Evolutionary conservation across 2,888 invertebrate species (phyloP).

Genomic region (Trichacis sp.): DNA sequence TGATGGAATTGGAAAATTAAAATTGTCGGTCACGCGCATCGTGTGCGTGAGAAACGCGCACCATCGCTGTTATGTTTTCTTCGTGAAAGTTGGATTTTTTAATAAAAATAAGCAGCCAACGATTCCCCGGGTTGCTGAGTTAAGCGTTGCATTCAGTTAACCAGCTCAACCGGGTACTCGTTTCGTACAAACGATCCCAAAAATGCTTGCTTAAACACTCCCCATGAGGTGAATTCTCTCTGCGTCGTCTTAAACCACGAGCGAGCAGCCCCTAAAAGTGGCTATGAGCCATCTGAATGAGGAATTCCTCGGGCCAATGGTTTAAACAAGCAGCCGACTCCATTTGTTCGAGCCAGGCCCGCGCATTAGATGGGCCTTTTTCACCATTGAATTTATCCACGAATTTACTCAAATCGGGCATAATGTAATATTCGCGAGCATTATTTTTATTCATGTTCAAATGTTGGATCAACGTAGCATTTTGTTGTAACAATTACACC

Average conservation of each 20-base stretch:
- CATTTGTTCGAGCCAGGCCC: constrained; percentile 26
- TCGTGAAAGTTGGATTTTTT: constrained; percentile 22
- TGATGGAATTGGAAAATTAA: no score
- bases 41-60: no score
- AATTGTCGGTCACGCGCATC: no score
- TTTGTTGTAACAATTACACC: background rate
- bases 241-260: constrained; percentile 17
- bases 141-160: no score
- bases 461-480: background rate
- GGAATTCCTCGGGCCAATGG: constrained; percentile 30
- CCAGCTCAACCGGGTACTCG: no score
- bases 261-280: constrained; percentile 29
- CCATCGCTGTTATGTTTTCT: no score
- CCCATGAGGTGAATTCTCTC: no score
- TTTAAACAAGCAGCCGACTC: constrained; percentile 30
- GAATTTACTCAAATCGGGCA: constrained; percentile 24
- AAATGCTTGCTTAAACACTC: no score
- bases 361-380: constrained; percentile 25
- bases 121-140: background rate
- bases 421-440: constrained; percentile 20
- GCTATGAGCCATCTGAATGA: constrained; percentile 29
- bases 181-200: no score
- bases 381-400: constrained; percentile 12
- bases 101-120: constrained; percentile 19
- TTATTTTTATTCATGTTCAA: background rate